Conservation (phyloP, 2,888 invertebrate species). For the Pseudanteris insignis region DNA sequence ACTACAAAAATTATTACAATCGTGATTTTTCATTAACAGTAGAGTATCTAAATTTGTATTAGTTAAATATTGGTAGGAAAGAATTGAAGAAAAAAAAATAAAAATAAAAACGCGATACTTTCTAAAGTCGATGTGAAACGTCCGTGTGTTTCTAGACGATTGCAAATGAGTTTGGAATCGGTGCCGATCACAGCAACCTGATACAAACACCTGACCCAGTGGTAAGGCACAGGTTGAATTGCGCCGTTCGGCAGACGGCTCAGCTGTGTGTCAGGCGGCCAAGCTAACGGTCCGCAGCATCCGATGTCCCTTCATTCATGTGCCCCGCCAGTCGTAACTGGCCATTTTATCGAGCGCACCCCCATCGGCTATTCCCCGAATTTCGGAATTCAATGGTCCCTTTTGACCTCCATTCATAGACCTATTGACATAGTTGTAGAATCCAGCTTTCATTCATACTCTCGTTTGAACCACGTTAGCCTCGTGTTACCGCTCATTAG, state of each 20-base stretch:
- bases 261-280: slow-evolving; percentile 62
- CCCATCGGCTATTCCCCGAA: slow-evolving; percentile 25
- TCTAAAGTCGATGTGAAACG: too few relatives aligned
- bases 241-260: slow-evolving; percentile 37
- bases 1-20: too few relatives aligned
- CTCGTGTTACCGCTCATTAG: too few relatives aligned
- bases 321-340: slow-evolving; percentile 30
- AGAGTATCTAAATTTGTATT: too few relatives aligned
- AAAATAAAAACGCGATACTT: too few relatives aligned
- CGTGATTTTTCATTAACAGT: too few relatives aligned
- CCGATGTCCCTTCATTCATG: slow-evolving; percentile 47
- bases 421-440: slow-evolving; percentile 22
- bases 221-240: slow-evolving; percentile 48
- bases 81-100: too few relatives aligned
- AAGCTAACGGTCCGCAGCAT: slow-evolving; percentile 60
- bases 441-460: slow-evolving; percentile 16
- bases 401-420: slow-evolving; percentile 35
- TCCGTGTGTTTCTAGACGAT: too few relatives aligned
- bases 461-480: not conserved
- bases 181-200: slow-evolving; percentile 9
- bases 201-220: slow-evolving; percentile 49
- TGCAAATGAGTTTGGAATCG: too few relatives aligned
- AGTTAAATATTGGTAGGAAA: too few relatives aligned
- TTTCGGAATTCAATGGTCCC: slow-evolving; percentile 21
- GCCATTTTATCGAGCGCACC: slow-evolving; percentile 22